Conservation (phyloP, 2,888 invertebrate species). For the Lasioglossum marginatum region DNA sequence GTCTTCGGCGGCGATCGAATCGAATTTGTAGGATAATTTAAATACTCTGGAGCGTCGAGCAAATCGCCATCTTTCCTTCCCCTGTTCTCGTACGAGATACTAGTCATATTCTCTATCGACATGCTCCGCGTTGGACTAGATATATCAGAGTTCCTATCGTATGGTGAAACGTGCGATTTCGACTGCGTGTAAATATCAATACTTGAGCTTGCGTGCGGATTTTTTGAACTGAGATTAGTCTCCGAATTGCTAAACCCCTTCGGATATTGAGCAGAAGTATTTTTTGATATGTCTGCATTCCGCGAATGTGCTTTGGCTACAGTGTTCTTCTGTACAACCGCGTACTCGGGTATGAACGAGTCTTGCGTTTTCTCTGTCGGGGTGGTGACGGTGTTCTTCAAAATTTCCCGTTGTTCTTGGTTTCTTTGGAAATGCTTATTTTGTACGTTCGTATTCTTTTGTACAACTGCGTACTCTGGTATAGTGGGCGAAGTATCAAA, state of each 20-base stretch:
- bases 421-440: constrained; percentile 58
- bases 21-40: constrained; percentile 72
- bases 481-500: constrained; percentile 77
- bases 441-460: constrained; percentile 70
- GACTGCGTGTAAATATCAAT: constrained; percentile 67
- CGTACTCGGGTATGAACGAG: constrained; percentile 77
- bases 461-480: constrained; percentile 81
- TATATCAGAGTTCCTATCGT: constrained; percentile 67
- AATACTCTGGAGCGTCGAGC: constrained; percentile 74
- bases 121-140: constrained; percentile 75
- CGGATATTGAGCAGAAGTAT: constrained; percentile 35
- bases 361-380: constrained; percentile 60
- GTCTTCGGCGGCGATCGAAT: constrained; percentile 79
- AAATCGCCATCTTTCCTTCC: constrained; percentile 68
- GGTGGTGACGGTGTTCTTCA: constrained; percentile 36
- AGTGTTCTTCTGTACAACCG: constrained; percentile 79
- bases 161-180: constrained; percentile 62
- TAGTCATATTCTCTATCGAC: constrained; percentile 72
- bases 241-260: constrained; percentile 51
- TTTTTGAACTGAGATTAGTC: constrained; percentile 51
- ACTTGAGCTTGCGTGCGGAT: constrained; percentile 56
- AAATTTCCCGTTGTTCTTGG: constrained; percentile 57
- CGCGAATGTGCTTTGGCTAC: constrained; percentile 58
- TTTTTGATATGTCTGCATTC: constrained; percentile 54
- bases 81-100: constrained; percentile 57